Base-by-base conservation (phyloP, 1,140 invertebrate species). In the Cyphomyrmex costatus region DNA sequence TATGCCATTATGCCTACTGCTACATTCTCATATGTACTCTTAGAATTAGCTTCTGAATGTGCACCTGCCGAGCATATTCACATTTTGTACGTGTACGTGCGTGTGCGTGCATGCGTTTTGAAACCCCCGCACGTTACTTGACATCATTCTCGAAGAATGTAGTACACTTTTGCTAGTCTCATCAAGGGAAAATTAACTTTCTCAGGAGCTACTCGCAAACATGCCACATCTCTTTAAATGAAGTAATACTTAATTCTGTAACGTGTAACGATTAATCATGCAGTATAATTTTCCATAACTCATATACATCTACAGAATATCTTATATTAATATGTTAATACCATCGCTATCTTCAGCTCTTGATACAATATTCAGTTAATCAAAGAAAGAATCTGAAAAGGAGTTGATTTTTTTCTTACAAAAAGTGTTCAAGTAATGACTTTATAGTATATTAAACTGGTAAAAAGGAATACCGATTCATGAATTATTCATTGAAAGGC, bases 111-210 rank as follows among this genome's bases (percentile, higher is more conserved):
- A 14, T 63, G 30, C 30, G 30, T 80, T 80, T 71, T 60, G 78
- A 70, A 70, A 70, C 21, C 51, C 49, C 30, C 49, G 16, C 33
- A 70, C 61, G 61, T 0, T 42, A 56, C 49, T 80, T 80, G 63
- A 71, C 65, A 80, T 80, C 63, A 80, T 80, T 68, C 63, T 7
- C 21, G 65, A 53, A 42, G 77, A 80, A 80, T 80, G 65, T 80
- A 80, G 33, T 70, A 60, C 36, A 80, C 30, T 80, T 79, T 70
- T 70, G 30, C 36, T 27, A 21, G 30, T 70, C 77, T 80, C 77
- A 19, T 56, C 42, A 53, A 24, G 49, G 58, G 42, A 78, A 80
- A 80, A 71, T 79, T 79, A 65, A 56, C 58, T 80, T 71, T 42
- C 65, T 71, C 78, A 56, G 51, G 16, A 70, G 63, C 7, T 79